Percentiles rank a stretch among this genome's conserved stretches.
Conservation (phyloP, 2,797 vertebrate species). For the Lutjanus argentimaculatus region DNA sequence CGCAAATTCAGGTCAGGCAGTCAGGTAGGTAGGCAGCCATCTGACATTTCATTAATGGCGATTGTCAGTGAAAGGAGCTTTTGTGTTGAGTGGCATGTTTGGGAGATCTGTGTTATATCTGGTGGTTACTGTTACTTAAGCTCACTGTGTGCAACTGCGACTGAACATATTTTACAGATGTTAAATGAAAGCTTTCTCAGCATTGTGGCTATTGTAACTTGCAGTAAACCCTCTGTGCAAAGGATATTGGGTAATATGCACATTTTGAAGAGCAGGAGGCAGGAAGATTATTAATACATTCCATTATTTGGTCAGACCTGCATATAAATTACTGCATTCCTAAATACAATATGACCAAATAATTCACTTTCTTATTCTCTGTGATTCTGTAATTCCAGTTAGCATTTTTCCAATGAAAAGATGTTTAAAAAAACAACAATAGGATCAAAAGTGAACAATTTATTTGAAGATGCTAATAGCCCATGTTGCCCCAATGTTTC, state of each 20-base stretch:
- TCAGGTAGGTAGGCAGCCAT: slow-evolving; percentile 45
- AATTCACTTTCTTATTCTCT: neutral
- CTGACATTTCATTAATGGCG: slow-evolving; percentile 62
- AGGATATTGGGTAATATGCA: neutral
- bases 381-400: neutral
- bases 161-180: slow-evolving; percentile 3
- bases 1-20: slow-evolving; percentile 57
- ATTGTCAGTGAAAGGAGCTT: slow-evolving; percentile 52
- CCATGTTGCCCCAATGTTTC: too few species aligned
- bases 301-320: neutral
- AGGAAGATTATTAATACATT: neutral
- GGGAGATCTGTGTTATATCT: slow-evolving; percentile 35
- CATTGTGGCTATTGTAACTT: neutral
- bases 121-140: slow-evolving; percentile 25
- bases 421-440: too few species aligned
- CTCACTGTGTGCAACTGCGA: slow-evolving; percentile 15
- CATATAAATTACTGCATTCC: neutral
- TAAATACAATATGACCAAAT: neutral
- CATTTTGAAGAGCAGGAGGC: neutral
- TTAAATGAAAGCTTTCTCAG: slow-evolving; percentile 16
- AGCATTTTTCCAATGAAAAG: too few species aligned
- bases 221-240: neutral
- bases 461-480: too few species aligned
- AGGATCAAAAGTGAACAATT: too few species aligned
- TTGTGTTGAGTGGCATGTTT: slow-evolving; percentile 40